A percentile compares a stretch with the other conserved stretches of the same genome.
phyloP scores from a whole-genome alignment of 2,797 vertebrate genomes.

The Mallotus villosus region DNA sequence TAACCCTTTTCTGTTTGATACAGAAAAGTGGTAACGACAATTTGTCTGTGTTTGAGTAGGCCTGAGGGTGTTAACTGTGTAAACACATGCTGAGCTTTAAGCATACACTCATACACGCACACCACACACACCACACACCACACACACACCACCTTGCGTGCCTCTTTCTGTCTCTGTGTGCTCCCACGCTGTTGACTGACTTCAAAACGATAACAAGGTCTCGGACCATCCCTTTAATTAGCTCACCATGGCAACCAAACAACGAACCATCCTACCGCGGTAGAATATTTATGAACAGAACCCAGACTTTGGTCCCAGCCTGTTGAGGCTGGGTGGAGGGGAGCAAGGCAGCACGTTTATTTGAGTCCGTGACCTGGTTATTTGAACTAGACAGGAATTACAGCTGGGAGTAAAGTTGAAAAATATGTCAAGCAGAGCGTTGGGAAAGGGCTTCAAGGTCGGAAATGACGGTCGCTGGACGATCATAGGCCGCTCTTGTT shows the following conservation, averaged over 20 bases:
- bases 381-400: neutral
- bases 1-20: neutral
- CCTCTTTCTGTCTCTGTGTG: neutral
- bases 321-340: no score
- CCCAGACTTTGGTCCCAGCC: neutral
- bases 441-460: neutral
- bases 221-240: neutral
- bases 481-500: neutral
- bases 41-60: conserved; percentile 8
- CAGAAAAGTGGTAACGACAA: neutral
- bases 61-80: neutral
- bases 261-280: no score
- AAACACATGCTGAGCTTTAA: neutral
- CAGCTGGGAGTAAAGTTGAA: neutral
- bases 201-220: neutral
- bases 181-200: neutral
- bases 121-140: neutral
- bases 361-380: neutral
- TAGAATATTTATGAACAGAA: neutral
- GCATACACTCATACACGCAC: neutral
- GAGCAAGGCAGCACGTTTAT: no score
- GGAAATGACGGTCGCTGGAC: neutral
- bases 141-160: neutral
- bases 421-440: neutral
- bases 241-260: neutral